phyloP scores from a whole-genome alignment of 2,888 invertebrate species.

The Busseola fusca region DNA sequence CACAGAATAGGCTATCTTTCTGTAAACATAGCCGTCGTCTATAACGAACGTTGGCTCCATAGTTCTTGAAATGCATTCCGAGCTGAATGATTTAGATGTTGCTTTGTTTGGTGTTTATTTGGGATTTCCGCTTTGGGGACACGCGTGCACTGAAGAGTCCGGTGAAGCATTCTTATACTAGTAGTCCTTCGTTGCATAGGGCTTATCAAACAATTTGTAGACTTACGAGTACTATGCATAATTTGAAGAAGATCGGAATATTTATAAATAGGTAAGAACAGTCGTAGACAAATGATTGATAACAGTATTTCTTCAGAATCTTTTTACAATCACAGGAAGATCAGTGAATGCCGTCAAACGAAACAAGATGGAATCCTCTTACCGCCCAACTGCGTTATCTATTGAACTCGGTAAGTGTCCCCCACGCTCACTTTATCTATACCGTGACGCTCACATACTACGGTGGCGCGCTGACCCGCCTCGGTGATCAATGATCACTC shows the following conservation, averaged over 20 bases:
- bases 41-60: constrained; percentile 29
- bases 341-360: constrained; percentile 4
- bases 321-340: neutral
- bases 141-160: neutral
- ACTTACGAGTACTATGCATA: too few relatives aligned
- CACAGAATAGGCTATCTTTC: constrained; percentile 23
- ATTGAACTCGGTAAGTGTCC: neutral
- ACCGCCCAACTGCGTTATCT: neutral
- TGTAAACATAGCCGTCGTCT: constrained; percentile 21
- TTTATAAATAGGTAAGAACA: neutral
- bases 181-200: neutral
- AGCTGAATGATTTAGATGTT: constrained; percentile 52
- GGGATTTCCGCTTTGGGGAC: constrained; percentile 28
- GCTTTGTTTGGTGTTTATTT: constrained; percentile 26
- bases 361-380: neutral
- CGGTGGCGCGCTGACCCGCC: neutral
- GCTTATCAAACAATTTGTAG: neutral
- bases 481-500: neutral
- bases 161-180: neutral
- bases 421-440: neutral
- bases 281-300: neutral
- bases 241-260: neutral
- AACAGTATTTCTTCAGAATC: neutral
- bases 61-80: constrained; percentile 46
- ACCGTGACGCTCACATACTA: neutral